Evolutionary conservation across 53 echinoderm and acorn worm genomes (phyloP).

Genomic region (Henricia sp.): DNA sequence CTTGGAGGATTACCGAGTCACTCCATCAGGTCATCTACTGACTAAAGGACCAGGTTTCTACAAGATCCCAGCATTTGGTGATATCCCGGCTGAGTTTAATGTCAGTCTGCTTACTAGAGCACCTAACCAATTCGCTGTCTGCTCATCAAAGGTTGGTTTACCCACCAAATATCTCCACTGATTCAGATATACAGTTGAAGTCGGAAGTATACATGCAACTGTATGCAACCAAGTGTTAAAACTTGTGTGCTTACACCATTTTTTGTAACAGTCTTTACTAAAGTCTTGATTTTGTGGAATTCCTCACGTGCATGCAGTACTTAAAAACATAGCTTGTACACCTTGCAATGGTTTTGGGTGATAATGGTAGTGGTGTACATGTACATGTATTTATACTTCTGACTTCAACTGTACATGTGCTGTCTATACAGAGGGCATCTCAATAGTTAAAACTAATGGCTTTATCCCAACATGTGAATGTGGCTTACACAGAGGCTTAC

Average conservation of each 20-base stretch:
- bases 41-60: conserved; percentile 89
- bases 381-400: too few relatives aligned
- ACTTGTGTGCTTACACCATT: neutral
- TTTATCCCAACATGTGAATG: too few relatives aligned
- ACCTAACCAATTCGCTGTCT: conserved; percentile 73
- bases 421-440: too few relatives aligned
- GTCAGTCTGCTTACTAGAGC: conserved; percentile 76
- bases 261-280: neutral
- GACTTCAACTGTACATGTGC: too few relatives aligned
- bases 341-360: too few relatives aligned
- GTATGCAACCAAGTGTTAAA: neutral
- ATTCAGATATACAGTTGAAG: neutral
- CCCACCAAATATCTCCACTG: neutral
- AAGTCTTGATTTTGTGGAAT: neutral
- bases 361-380: too few relatives aligned
- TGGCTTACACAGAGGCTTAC: too few relatives aligned
- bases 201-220: neutral
- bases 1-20: conserved; percentile 83
- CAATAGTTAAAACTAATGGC: too few relatives aligned
- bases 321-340: neutral
- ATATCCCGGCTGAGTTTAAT: conserved; percentile 85
- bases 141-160: conserved; percentile 86
- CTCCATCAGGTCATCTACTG: conserved; percentile 83
- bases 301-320: neutral
- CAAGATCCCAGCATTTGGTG: conserved; percentile 89